Conservation (phyloP, 1,140 invertebrate species). For the Caerostris darwini region DNA sequence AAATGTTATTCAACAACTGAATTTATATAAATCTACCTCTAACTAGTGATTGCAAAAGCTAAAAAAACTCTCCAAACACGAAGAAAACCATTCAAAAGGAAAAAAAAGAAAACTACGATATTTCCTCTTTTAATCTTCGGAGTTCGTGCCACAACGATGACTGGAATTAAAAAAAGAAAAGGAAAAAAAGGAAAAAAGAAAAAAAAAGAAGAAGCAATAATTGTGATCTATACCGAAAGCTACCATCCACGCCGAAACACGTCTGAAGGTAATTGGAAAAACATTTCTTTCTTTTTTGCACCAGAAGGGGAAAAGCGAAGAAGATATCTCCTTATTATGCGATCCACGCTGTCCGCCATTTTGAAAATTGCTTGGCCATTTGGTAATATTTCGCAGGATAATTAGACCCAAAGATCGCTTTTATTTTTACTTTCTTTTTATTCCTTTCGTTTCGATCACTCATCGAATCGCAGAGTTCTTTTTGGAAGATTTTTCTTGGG, state of each 20-base stretch:
- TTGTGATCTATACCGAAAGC: not conserved
- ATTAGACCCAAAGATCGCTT: conserved; percentile 48
- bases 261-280: conserved; percentile 44
- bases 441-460: conserved; percentile 45
- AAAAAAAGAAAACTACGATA: not conserved
- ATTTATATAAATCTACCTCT: conserved; percentile 31
- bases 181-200: not conserved
- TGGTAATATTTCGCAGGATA: conserved; percentile 21
- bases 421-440: too few species aligned
- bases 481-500: conserved; percentile 36
- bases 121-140: conserved; percentile 42
- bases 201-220: not conserved
- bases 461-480: conserved; percentile 19
- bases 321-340: conserved; percentile 10
- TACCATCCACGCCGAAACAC: conserved; percentile 23
- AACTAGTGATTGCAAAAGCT: not conserved
- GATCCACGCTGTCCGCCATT: conserved; percentile 14
- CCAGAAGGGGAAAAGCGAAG: not conserved
- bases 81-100: conserved; percentile 3
- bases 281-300: not conserved
- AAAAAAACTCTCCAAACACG: not conserved
- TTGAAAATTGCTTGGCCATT: conserved; percentile 50
- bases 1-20: not conserved
- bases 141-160: not conserved
- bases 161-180: too few species aligned